Conservation (phyloP, 2,113 vertebrate species). For the Leucosticte australis region DNA sequence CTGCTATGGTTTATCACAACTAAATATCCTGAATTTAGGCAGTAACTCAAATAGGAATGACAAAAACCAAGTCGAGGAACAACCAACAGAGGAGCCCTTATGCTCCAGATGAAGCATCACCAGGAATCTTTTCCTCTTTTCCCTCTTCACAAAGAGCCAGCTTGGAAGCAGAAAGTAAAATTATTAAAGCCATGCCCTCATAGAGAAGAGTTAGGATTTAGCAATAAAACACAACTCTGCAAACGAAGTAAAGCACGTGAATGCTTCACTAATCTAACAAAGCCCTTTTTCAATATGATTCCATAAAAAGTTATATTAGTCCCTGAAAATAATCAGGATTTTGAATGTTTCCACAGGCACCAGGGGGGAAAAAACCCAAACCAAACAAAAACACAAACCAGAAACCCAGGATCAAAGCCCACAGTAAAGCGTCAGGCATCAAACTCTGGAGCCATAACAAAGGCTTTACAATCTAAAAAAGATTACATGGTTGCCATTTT, state of each 20-base stretch:
- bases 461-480: constrained; percentile 27
- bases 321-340: not conserved
- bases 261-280: not conserved
- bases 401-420: not conserved
- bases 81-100: not conserved
- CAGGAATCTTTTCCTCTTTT: not conserved
- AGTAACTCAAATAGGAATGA: not conserved
- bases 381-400: not conserved
- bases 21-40: not conserved
- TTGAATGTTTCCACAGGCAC: not conserved
- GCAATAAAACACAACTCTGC: not conserved
- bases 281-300: not conserved
- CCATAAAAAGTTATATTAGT: not conserved
- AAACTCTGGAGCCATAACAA: constrained; percentile 44
- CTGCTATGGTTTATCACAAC: not conserved
- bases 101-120: not conserved
- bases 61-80: not conserved
- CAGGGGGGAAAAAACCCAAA: not conserved
- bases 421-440: not conserved
- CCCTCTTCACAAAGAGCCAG: not conserved
- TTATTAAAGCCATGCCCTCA: not conserved
- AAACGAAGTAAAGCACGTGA: not conserved
- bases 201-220: not conserved
- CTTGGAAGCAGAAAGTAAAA: not conserved
- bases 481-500: constrained; percentile 29